Conservation (phyloP, 2,113 vertebrate species). For the Taurulus bubalis region DNA sequence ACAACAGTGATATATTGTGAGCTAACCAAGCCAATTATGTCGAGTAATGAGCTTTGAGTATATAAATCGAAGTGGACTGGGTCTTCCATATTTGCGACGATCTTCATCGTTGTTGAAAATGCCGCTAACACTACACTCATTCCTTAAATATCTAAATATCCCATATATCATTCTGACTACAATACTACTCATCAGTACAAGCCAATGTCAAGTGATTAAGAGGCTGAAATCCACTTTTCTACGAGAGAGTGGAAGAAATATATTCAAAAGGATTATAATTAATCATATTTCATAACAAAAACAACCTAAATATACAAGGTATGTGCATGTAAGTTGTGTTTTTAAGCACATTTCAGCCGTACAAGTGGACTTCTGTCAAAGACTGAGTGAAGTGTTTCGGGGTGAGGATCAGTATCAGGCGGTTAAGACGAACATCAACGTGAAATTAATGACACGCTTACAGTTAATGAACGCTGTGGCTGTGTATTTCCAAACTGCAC, state of each 20-base stretch:
- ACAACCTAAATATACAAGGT: not conserved
- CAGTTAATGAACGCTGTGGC: not conserved
- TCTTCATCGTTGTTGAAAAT: constrained; percentile 9
- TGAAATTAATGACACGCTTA: not conserved
- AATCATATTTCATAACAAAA: not conserved
- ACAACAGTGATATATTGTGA: not conserved
- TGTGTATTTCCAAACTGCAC: not conserved
- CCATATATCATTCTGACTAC: constrained; percentile 53
- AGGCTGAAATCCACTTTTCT: constrained; percentile 4
- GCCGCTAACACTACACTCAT: constrained; percentile 40
- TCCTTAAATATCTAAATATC: constrained; percentile 30
- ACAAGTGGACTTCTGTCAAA: not conserved
- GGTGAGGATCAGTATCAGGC: not conserved
- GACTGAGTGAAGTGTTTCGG: constrained; percentile 5
- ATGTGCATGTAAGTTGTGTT: not conserved
- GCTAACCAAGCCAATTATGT: too few relatives aligned
- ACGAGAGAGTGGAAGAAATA: not conserved
- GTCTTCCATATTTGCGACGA: not conserved
- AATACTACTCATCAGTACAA: constrained; percentile 29
- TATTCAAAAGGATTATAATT: not conserved
- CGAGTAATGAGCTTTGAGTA: too few relatives aligned
- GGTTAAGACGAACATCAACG: not conserved
- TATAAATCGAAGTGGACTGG: not conserved
- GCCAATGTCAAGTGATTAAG: constrained; percentile 10
- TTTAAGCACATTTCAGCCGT: not conserved